These are phyloP conservation scores for Rousettus leschenaultii DNA, from an alignment of 2,113 vertebrate genomes.

Conservation along the genomic window DNA sequence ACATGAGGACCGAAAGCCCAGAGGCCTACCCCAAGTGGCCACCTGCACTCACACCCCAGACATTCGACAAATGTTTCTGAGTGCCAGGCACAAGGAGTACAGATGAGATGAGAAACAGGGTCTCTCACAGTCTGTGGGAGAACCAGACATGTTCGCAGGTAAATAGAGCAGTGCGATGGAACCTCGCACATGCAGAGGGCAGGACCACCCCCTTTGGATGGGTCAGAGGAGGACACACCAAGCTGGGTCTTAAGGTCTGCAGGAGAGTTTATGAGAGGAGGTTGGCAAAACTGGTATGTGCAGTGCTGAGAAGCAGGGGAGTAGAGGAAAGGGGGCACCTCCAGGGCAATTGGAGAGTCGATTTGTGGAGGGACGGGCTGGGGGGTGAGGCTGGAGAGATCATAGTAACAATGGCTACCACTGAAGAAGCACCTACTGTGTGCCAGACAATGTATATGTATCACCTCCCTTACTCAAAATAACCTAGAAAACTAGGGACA, in stretches of 20 bases:
- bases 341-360: background rate
- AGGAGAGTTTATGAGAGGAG: background rate
- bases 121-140: background rate
- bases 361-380: background rate
- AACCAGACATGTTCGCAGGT: background rate
- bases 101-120: background rate
- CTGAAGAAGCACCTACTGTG: background rate
- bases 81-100: fast-evolving
- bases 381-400: background rate
- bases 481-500: background rate
- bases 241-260: background rate
- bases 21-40: background rate
- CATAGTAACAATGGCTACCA: background rate
- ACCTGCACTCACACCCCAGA: background rate
- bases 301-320: background rate
- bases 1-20: background rate
- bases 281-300: background rate
- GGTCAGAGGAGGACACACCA: background rate
- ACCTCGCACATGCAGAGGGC: background rate
- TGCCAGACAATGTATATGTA: background rate
- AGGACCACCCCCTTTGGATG: background rate
- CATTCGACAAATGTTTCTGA: background rate
- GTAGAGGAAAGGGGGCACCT: background rate
- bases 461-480: background rate
- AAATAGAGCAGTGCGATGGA: background rate